phyloP scores from a whole-genome alignment of 2,888 invertebrate species.

The Agriopis marginaria region DNA sequence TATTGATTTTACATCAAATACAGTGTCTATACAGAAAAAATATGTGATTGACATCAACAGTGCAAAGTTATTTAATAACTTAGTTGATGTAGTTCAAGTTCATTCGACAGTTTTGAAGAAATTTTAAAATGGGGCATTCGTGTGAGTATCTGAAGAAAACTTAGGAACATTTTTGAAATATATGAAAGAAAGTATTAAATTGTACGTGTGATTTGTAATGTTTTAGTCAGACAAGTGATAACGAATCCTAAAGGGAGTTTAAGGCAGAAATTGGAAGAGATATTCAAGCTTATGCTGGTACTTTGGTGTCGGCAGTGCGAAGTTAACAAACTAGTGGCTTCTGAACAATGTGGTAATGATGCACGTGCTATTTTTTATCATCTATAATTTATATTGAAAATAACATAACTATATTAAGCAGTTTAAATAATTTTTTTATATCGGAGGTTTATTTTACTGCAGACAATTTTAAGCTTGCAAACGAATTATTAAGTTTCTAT shows the following conservation, averaged over 20 bases:
- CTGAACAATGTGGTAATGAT: constrained; percentile 85
- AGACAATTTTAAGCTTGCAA: not conserved
- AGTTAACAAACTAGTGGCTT: constrained; percentile 88
- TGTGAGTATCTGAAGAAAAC: constrained; percentile 57
- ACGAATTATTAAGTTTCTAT: not conserved
- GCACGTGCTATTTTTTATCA: not conserved
- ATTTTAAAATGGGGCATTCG: constrained; percentile 68
- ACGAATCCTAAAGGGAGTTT: constrained; percentile 72
- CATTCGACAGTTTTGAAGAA: constrained; percentile 35
- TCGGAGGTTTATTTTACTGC: not conserved
- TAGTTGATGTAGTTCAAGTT: constrained; percentile 58
- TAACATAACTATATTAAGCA: no score
- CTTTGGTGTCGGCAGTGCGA: constrained; percentile 93
- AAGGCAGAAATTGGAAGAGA: constrained; percentile 90
- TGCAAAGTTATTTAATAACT: constrained; percentile 53
- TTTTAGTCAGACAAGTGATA: constrained; percentile 76
- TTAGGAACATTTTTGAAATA: constrained; percentile 22
- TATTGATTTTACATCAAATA: constrained; percentile 72
- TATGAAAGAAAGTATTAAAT: constrained; percentile 23
- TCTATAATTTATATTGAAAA: no score
- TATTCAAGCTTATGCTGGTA: constrained; percentile 93
- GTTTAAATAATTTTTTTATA: not conserved
- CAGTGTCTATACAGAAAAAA: constrained; percentile 49
- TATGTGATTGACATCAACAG: constrained; percentile 63
- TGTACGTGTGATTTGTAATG: constrained; percentile 47